These are phyloP conservation scores for Microtus montanus DNA, from an alignment of 2,113 vertebrate genomes.

Conservation along the genomic window DNA sequence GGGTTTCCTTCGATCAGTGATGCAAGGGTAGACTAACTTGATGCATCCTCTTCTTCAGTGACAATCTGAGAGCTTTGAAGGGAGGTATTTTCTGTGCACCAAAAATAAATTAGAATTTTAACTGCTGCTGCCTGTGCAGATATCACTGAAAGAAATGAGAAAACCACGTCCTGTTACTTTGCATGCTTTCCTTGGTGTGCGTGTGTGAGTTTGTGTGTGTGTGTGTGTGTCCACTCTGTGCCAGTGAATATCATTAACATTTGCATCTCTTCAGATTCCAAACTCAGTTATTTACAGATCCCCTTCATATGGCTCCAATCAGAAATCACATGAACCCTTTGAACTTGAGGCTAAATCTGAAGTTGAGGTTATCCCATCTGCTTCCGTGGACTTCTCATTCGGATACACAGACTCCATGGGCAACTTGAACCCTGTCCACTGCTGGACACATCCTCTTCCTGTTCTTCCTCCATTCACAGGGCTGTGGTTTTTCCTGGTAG, in stretches of 20 bases:
- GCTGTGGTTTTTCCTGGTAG: background rate
- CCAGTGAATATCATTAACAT: background rate
- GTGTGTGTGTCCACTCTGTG: background rate
- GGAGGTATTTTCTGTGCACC: constrained; percentile 17
- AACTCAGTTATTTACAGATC: background rate
- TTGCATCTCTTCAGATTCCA: background rate
- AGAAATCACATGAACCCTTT: background rate
- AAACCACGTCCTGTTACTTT: background rate
- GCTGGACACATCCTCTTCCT: background rate
- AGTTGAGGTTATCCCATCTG: background rate
- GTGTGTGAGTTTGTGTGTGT: background rate
- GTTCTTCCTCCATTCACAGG: rapidly evolving
- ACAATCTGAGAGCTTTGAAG: constrained; percentile 56
- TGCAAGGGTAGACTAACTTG: constrained; percentile 8
- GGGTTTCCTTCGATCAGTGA: background rate
- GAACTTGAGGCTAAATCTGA: background rate
- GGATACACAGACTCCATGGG: background rate
- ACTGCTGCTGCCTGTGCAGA: background rate
- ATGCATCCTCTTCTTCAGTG: constrained; percentile 41
- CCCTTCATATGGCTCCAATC: background rate
- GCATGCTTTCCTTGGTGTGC: background rate
- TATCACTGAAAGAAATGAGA: background rate
- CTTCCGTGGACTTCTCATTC: background rate
- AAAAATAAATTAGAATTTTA: constrained; percentile 49
- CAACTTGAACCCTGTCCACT: rapidly evolving